phyloP scores from a whole-genome alignment of 2,888 invertebrate genomes.

The Phoenoteleia sp. region DNA sequence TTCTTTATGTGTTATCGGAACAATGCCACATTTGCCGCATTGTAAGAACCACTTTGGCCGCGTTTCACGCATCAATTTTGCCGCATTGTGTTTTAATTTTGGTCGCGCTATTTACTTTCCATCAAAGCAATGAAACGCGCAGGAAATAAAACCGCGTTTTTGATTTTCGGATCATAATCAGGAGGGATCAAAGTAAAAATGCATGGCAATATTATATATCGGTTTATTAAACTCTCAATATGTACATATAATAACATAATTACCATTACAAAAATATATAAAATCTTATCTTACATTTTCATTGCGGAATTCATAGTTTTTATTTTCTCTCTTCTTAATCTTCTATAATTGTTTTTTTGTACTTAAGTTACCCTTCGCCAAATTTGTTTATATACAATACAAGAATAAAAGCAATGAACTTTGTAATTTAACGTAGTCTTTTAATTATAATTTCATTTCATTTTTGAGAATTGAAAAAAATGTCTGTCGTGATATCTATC shows the following conservation, averaged over 20 bases:
- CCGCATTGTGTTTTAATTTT: constrained; percentile 42
- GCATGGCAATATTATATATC: neutral
- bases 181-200: neutral
- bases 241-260: neutral
- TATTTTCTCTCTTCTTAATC: no score
- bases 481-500: no score
- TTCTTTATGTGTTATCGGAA: neutral
- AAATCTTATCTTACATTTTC: constrained; percentile 28
- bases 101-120: constrained; percentile 15
- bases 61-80: constrained; percentile 38
- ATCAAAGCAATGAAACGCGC: constrained; percentile 17
- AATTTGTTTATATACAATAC: no score
- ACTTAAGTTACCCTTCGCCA: no score
- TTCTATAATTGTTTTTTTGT: no score
- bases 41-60: constrained; percentile 29
- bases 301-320: no score
- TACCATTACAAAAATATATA: constrained; percentile 32
- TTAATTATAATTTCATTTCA: no score
- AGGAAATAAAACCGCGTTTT: constrained; percentile 1
- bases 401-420: no score
- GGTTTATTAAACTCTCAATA: constrained; percentile 12
- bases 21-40: constrained; percentile 9
- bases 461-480: no score
- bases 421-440: no score
- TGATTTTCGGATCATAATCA: constrained; percentile 1